Percentiles rank a stretch among this genome's conserved stretches.
Evolutionary conservation across 2,797 vertebrate genomes (phyloP).

Genomic region (Carapus acus): DNA sequence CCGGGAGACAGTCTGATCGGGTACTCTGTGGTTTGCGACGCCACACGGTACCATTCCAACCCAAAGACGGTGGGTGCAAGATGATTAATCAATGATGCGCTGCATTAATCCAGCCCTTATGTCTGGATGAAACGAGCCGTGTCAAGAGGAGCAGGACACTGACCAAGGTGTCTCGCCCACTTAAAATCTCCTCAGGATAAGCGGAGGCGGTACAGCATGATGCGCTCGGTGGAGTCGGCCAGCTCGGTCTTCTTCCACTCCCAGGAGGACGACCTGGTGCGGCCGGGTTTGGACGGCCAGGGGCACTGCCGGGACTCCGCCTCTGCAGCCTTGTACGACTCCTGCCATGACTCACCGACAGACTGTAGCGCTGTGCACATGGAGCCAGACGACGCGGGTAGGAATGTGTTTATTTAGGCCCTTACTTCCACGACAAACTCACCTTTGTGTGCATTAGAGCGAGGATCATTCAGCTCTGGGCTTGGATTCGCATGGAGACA

Average conservation of each 20-base stretch:
- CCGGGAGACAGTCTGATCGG: constrained; percentile 87
- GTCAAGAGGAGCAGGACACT: constrained; percentile 2
- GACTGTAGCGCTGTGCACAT: constrained; percentile 49
- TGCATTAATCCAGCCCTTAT: no score
- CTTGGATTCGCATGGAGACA: no score
- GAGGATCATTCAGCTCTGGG: no score
- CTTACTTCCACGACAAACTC: not conserved
- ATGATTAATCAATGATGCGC: not conserved
- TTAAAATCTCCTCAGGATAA: constrained; percentile 76
- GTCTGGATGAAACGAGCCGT: no score
- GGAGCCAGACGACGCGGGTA: constrained; percentile 68
- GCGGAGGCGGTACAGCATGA: constrained; percentile 80
- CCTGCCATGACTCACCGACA: constrained; percentile 56
- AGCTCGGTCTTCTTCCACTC: constrained; percentile 94
- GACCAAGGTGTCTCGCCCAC: constrained; percentile 2
- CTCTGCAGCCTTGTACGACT: constrained; percentile 45
- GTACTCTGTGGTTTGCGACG: constrained; percentile 83
- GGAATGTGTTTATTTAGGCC: not conserved
- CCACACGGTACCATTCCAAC: constrained; percentile 77
- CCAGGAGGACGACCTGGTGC: constrained; percentile 79
- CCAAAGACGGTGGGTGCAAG: constrained; percentile 80
- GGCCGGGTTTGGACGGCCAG: constrained; percentile 56
- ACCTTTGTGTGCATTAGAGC: no score
- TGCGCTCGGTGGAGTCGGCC: constrained; percentile 83
- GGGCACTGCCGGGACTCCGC: constrained; percentile 56